Conservation (phyloP, 2,113 vertebrate genomes). For the Thymallus thymallus region DNA sequence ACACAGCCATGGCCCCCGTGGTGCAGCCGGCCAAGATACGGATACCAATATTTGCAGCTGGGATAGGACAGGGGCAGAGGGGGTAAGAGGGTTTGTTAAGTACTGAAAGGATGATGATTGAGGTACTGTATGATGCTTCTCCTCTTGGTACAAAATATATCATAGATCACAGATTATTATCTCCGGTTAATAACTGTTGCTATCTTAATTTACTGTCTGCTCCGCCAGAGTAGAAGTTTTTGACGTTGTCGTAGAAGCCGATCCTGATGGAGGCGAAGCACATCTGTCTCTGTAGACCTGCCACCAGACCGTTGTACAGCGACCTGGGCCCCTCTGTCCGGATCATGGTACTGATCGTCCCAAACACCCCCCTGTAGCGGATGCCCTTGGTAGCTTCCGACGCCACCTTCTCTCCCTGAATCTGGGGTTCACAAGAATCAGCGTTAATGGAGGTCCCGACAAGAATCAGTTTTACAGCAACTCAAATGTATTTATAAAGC, state of each 20-base stretch:
- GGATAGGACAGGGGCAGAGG: too few species aligned
- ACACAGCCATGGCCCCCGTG: conserved; percentile 81
- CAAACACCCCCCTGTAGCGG: conserved; percentile 81
- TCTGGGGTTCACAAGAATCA: conserved; percentile 56
- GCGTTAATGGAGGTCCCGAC: too few species aligned
- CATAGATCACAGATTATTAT: too few species aligned
- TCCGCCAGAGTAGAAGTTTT: conserved; percentile 75
- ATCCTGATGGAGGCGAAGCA: conserved; percentile 84
- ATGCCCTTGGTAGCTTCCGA: conserved; percentile 58
- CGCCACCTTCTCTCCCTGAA: conserved; percentile 77
- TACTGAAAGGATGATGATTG: neutral
- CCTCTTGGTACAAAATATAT: neutral
- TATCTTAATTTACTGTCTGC: conserved; percentile 71
- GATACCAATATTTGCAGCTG: conserved; percentile 66
- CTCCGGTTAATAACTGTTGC: too few species aligned
- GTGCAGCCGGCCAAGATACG: conserved; percentile 81
- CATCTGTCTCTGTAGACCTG: conserved; percentile 82
- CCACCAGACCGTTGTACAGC: conserved; percentile 82
- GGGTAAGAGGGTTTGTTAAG: neutral
- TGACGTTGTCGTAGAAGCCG: conserved; percentile 82
- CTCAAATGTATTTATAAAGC: too few species aligned
- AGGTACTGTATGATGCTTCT: neutral
- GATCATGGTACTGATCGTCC: conserved; percentile 81
- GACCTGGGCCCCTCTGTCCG: conserved; percentile 78
- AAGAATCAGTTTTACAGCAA: too few species aligned